Conservation (phyloP, 2,113 vertebrate genomes). For the Alligator mississippiensis region DNA sequence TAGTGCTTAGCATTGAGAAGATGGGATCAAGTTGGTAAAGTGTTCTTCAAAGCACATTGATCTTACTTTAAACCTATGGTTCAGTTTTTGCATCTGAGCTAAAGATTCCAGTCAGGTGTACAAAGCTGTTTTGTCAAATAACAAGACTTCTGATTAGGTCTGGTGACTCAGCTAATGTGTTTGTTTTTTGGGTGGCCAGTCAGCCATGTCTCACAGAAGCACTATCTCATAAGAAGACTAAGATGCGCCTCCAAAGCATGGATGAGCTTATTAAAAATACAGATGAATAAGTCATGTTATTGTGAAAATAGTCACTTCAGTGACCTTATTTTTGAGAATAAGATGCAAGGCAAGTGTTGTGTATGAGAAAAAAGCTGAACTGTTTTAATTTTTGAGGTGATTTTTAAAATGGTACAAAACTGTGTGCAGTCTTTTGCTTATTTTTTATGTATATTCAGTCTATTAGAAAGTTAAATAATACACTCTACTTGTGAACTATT, state of each 20-base stretch:
- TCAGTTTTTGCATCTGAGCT: not conserved
- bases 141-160: not conserved
- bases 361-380: not conserved
- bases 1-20: not conserved
- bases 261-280: too few relatives aligned
- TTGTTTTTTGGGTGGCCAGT: not conserved
- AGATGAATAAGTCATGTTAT: not conserved
- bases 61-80: not conserved
- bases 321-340: not conserved
- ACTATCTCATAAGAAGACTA: not conserved
- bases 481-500: not conserved
- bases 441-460: not conserved
- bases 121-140: not conserved
- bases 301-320: not conserved
- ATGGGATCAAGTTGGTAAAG: not conserved
- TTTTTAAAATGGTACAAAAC: not conserved
- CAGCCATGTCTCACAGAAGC: not conserved
- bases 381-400: fast-evolving
- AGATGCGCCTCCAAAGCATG: not conserved
- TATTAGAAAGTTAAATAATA: not conserved
- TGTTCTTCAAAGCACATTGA: not conserved
- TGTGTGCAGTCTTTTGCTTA: not conserved
- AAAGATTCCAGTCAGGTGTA: not conserved
- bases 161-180: not conserved
- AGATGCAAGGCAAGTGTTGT: not conserved